Evolutionary conservation across 2,888 invertebrate species (phyloP).

Genomic region (Mythimna albipuncta): DNA sequence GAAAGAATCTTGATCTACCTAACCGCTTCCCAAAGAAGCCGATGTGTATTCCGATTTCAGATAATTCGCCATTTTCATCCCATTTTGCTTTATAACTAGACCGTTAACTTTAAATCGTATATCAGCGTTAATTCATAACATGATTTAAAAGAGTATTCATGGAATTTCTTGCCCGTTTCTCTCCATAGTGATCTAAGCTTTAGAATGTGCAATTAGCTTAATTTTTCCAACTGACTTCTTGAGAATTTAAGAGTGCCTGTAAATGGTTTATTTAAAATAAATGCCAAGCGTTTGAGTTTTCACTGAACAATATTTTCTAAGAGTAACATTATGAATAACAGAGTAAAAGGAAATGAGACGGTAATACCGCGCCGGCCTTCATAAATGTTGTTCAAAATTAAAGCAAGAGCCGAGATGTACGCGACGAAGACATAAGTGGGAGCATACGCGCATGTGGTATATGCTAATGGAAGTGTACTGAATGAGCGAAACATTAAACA

Average conservation of each 20-base stretch:
- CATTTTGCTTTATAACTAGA: background rate
- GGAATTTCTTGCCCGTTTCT: too few species aligned
- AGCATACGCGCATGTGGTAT: slow-evolving; percentile 6
- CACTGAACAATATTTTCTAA: slow-evolving; percentile 12
- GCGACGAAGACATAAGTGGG: background rate
- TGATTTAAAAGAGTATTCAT: too few species aligned
- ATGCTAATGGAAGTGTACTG: slow-evolving; percentile 26
- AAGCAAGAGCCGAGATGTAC: slow-evolving; percentile 2
- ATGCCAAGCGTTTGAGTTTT: background rate
- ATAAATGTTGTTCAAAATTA: slow-evolving; percentile 40
- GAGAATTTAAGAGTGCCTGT: too few species aligned
- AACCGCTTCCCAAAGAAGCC: background rate
- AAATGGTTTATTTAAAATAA: too few species aligned
- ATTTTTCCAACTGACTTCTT: too few species aligned
- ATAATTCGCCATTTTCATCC: too few species aligned
- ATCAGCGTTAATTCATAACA: background rate
- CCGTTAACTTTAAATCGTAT: slow-evolving; percentile 1
- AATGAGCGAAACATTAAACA: slow-evolving; percentile 39
- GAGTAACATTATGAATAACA: slow-evolving; percentile 50
- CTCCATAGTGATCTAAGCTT: too few species aligned
- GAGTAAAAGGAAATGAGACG: slow-evolving; percentile 54
- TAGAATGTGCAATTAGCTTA: too few species aligned
- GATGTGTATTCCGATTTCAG: background rate
- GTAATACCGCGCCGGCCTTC: slow-evolving; percentile 38
- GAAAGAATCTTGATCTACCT: background rate